Percentiles rank a stretch among this genome's conserved stretches.
Conservation (phyloP, 2,888 invertebrate species). For the Drosophila ezoana region DNA sequence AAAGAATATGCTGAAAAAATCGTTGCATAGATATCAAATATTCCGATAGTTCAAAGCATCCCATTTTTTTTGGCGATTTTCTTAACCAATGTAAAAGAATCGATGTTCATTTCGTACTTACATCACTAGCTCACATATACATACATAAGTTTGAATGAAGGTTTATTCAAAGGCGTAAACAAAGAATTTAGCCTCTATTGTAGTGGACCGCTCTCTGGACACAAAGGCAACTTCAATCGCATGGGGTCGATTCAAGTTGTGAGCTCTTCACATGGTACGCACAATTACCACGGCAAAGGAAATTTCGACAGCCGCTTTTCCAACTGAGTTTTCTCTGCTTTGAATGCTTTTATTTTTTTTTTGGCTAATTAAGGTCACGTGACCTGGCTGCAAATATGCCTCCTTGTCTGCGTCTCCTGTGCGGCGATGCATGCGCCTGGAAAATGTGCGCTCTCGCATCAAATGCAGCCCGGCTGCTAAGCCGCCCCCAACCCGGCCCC, state of each 20-base stretch:
- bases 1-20: no score
- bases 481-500: neutral
- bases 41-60: no score
- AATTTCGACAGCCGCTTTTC: constrained; percentile 36
- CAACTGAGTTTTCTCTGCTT: constrained; percentile 17
- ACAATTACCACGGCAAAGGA: constrained; percentile 47
- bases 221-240: constrained; percentile 32
- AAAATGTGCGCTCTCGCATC: constrained; percentile 61
- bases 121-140: no score
- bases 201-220: constrained; percentile 10
- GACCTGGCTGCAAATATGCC: constrained; percentile 50
- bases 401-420: constrained; percentile 38
- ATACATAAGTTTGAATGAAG: neutral
- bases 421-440: constrained; percentile 66
- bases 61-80: no score
- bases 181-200: constrained; percentile 11
- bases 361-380: constrained; percentile 74
- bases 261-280: constrained; percentile 49
- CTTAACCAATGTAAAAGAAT: no score
- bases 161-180: constrained; percentile 17
- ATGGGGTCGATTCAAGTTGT: constrained; percentile 19
- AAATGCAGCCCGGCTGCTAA: constrained; percentile 54
- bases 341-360: constrained; percentile 10
- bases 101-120: no score
- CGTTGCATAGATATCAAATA: no score